Percentiles rank a stretch among this genome's conserved stretches.
Conservation (phyloP, 2,888 invertebrate species). For the Cremastinae sp. region DNA sequence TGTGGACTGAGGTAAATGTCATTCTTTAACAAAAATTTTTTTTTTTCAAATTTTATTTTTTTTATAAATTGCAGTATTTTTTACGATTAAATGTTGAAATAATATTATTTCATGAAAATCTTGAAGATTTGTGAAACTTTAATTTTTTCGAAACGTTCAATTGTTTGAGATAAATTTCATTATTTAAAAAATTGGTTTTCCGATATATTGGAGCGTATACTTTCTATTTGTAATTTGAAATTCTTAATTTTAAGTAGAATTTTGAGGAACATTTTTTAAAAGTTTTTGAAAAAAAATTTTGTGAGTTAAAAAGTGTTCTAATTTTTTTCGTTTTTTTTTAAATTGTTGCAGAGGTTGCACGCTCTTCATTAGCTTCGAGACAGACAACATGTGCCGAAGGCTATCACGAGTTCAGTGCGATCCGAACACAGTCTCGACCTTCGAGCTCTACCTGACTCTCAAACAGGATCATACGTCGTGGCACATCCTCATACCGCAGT, state of each 20-base stretch:
- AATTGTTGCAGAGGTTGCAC: slow-evolving; percentile 85
- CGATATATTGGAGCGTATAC: too few relatives aligned
- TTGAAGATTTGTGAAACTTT: too few relatives aligned
- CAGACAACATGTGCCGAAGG: slow-evolving; percentile 85
- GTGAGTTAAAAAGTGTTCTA: not conserved
- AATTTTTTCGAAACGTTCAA: too few relatives aligned
- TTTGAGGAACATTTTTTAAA: not conserved
- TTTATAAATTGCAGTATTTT: too few relatives aligned
- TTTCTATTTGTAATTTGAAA: too few relatives aligned
- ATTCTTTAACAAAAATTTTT: not conserved
- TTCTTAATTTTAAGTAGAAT: not conserved
- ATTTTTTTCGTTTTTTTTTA: slow-evolving; percentile 20
- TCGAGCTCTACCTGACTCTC: slow-evolving; percentile 93
- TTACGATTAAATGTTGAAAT: too few relatives aligned
- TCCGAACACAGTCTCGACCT: slow-evolving; percentile 92
- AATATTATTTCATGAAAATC: too few relatives aligned
- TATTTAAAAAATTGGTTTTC: too few relatives aligned
- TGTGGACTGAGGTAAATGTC: slow-evolving; percentile 86
- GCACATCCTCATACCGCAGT: slow-evolving; percentile 93
- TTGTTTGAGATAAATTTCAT: too few relatives aligned
- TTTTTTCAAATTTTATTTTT: not conserved
- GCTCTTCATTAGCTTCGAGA: slow-evolving; percentile 91
- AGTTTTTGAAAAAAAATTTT: not conserved
- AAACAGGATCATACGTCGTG: slow-evolving; percentile 93
- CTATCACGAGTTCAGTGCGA: slow-evolving; percentile 93